Conservation (phyloP, 2,888 invertebrate genomes). For the Aleiodes testaceus region DNA sequence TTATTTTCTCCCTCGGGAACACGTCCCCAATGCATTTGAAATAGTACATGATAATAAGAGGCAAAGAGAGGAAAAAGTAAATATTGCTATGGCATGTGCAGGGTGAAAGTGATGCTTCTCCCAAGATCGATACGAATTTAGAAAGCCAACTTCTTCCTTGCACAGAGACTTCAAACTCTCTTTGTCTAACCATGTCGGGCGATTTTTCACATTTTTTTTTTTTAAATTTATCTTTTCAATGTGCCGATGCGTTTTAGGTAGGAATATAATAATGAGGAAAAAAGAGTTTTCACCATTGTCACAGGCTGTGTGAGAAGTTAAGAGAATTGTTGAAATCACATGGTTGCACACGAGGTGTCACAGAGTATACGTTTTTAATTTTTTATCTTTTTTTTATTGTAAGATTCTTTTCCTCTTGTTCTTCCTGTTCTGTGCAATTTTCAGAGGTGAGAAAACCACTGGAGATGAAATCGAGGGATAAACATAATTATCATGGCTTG, state of each 20-base stretch:
- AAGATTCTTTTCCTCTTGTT: neutral
- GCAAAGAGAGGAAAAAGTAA: neutral
- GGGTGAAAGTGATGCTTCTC: conserved; percentile 65
- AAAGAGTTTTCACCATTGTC: too few relatives aligned
- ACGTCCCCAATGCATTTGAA: neutral
- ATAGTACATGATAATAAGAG: neutral
- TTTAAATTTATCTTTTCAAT: neutral
- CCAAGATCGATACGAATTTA: conserved; percentile 66
- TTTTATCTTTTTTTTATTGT: conserved; percentile 24
- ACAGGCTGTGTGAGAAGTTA: too few relatives aligned
- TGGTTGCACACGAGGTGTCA: conserved; percentile 8
- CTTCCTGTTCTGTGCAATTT: conserved; percentile 26
- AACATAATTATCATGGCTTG: conserved; percentile 24
- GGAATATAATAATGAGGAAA: too few relatives aligned
- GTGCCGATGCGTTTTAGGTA: neutral
- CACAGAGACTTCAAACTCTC: neutral
- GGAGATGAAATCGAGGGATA: conserved; percentile 46
- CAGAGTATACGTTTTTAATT: conserved; percentile 14
- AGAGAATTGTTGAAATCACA: conserved; percentile 5
- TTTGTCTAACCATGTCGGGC: conserved; percentile 24
- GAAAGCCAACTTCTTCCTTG: conserved; percentile 62
- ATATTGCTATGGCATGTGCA: conserved; percentile 31
- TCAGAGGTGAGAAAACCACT: conserved; percentile 29
- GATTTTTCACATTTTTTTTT: conserved; percentile 27
- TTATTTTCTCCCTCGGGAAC: neutral